Evolutionary conservation across 2,113 vertebrate species (phyloP).

Genomic region (Ailurus styani): DNA sequence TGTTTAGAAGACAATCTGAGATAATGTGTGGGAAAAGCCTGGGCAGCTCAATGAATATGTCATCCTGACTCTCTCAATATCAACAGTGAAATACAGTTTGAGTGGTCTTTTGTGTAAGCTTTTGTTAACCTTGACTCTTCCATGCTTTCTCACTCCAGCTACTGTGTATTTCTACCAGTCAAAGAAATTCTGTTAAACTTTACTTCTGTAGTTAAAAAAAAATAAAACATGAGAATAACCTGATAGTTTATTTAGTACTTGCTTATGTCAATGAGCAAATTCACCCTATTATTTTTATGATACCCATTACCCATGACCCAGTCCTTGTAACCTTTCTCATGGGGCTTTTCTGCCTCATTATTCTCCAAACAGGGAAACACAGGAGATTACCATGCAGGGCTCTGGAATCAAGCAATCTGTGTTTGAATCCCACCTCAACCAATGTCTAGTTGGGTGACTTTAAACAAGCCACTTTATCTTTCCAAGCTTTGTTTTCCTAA

Average conservation of each 20-base stretch:
- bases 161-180: background rate
- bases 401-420: background rate
- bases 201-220: background rate
- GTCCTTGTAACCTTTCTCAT: too few species aligned
- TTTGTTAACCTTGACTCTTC: background rate
- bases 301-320: background rate
- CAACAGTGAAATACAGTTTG: background rate
- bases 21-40: background rate
- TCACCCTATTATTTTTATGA: background rate
- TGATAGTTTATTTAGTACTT: background rate
- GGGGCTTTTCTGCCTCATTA: background rate
- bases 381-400: rapidly evolving
- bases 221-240: background rate
- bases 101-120: background rate
- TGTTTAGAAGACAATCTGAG: background rate
- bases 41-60: rapidly evolving
- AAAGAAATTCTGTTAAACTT: background rate
- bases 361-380: background rate
- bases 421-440: background rate
- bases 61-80: background rate
- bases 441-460: background rate
- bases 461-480: background rate
- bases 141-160: too few species aligned
- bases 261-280: background rate
- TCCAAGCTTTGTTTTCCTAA: background rate